Evolutionary conservation across 2,113 vertebrate genomes (phyloP), one percentile per base, ranked within the genome.

Genomic region (Heteronetta atricapilla): DNA sequence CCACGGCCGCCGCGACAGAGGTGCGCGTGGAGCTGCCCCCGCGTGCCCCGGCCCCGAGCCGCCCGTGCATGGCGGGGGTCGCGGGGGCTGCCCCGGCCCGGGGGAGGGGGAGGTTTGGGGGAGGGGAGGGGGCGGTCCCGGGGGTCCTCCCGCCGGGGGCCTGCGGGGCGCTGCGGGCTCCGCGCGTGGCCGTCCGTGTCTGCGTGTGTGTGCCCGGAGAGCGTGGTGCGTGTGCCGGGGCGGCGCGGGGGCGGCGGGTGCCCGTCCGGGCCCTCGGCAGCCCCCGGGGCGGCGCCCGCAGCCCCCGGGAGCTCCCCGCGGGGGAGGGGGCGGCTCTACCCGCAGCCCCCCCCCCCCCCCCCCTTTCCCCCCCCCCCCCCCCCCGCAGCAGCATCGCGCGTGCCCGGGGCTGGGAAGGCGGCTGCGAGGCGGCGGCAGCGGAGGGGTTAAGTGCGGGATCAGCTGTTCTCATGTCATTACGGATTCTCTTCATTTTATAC

Each of bases 371-470:
- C 59, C n/a, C 46, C 20, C 22, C 59, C n/a, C n/a, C 44, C 20
- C 20, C 46, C 46, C 46, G 20, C 46, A 21, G 46, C 48, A 50
- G 60, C 60, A 62, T 15, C 34, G 60, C 60, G 60, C 60, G 60
- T 62, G 60, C 60, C 34, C 60, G 36, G 60, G 60, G 81, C 91
- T 20, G 87, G 63, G 90, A 89, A 69, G 60, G 93, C 75, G 63
- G 86, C 91, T 80, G 89, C 70, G 64, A 83, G 60, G 40, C 50
- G 85, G 93, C 95, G 92, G 95, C 95, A 67, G 94, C 44, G 72
- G 82, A 98, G 98, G 98, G 97, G 98, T 98, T 99, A 98, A 98
- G 96, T 94, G 98, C 93, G 94, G 98, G 97, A 97, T 98, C 98
- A 97, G 98, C 98, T 98, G 98, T 97, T 97, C 97, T 97, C 97